Percentiles rank a stretch among this genome's conserved stretches.
phyloP scores from a whole-genome alignment of 1,140 invertebrate species.

The Gyrodactylus bullatarudis region DNA sequence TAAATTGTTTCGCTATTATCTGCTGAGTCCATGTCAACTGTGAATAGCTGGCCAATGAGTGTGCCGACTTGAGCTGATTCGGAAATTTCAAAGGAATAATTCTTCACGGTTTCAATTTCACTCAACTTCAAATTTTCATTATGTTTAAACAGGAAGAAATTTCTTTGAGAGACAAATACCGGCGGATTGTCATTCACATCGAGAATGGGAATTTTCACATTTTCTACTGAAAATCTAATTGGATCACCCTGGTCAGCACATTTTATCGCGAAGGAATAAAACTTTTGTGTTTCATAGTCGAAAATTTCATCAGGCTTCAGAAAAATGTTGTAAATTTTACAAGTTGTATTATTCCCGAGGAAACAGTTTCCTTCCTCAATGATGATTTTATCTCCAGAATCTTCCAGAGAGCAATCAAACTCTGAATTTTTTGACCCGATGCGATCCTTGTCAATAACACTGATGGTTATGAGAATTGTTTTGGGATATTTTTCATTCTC shows the following conservation, averaged over 20 bases:
- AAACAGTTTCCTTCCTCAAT: neutral
- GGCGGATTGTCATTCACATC: neutral
- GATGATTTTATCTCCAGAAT: neutral
- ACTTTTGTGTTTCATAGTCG: neutral
- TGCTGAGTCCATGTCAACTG: neutral
- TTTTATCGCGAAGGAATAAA: neutral
- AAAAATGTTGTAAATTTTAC: neutral
- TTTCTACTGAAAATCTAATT: neutral
- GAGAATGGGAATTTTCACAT: neutral
- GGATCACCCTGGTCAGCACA: neutral
- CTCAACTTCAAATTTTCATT: neutral
- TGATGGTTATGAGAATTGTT: neutral
- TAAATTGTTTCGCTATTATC: neutral
- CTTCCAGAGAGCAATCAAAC: neutral
- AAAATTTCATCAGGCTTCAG: neutral
- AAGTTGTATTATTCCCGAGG: neutral
- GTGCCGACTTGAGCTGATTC: neutral
- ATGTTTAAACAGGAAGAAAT: neutral
- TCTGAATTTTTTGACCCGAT: neutral
- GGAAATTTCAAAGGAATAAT: neutral
- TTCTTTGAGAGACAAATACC: neutral
- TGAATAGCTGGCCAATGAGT: neutral
- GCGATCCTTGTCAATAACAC: neutral
- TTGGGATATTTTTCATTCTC: neutral
- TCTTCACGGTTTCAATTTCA: too few relatives aligned